These are phyloP conservation scores for Eurystomus glaucurus DNA, from an alignment of 2,797 vertebrate genomes.

Conservation along the genomic window DNA sequence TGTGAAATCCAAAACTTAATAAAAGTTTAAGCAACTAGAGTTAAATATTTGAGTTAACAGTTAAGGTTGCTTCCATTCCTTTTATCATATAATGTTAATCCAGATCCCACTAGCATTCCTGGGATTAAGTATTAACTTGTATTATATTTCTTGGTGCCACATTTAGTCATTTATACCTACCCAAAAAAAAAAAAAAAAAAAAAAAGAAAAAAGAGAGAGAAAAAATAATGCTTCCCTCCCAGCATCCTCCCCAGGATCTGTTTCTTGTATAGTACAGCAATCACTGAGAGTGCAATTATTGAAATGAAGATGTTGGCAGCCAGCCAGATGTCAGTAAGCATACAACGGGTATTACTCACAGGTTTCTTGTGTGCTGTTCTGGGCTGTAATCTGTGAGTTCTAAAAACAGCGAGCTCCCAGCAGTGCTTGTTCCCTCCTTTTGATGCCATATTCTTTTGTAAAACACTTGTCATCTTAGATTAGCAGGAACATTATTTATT, in stretches of 20 bases:
- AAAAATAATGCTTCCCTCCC: neutral
- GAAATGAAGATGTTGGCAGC: constrained; percentile 52
- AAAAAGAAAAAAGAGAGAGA: too few relatives aligned
- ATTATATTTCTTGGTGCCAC: neutral
- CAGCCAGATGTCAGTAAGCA: constrained; percentile 45
- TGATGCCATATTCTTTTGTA: constrained; percentile 4
- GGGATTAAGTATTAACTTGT: neutral
- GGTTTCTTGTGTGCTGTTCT: neutral
- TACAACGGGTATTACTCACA: constrained; percentile 9
- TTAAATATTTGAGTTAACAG: neutral
- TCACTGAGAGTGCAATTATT: neutral
- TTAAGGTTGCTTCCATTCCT: neutral
- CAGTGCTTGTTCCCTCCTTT: constrained; percentile 11
- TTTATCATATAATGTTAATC: neutral
- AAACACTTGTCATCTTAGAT: neutral
- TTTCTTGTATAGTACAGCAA: neutral
- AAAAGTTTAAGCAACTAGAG: neutral
- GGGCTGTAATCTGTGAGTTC: neutral
- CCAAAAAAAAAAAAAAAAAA: neutral
- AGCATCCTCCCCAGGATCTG: neutral
- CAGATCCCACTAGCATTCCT: neutral
- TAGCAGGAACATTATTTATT: neutral
- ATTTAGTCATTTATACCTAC: neutral
- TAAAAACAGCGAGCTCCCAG: constrained; percentile 3
- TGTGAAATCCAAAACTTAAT: neutral